A percentile compares a stretch with the other conserved stretches of the same genome.
These are phyloP conservation scores for Yasuhikotakia modesta DNA, from an alignment of 2,797 vertebrate species.

Conservation along the genomic window DNA sequence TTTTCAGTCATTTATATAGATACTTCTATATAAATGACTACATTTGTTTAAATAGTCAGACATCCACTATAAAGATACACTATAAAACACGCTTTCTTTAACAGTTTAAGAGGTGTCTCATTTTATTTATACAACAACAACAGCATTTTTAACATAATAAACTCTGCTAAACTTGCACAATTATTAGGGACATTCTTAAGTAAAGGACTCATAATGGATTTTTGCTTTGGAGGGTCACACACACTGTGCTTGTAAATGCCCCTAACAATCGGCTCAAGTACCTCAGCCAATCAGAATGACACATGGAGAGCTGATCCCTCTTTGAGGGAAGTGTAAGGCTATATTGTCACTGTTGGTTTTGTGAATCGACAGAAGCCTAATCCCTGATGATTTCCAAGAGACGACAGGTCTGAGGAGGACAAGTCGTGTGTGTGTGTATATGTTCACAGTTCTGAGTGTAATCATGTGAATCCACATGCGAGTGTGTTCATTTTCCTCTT, in stretches of 20 bases:
- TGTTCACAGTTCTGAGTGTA: conserved; percentile 74
- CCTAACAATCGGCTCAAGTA: conserved; percentile 90
- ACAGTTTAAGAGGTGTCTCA: conserved; percentile 74
- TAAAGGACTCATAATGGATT: conserved; percentile 12
- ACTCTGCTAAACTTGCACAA: conserved; percentile 70
- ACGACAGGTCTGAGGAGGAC: conserved; percentile 84
- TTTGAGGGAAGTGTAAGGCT: conserved; percentile 87
- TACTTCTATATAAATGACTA: background rate
- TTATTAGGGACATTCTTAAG: conserved; percentile 73
- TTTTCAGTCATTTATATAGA: conserved; percentile 18
- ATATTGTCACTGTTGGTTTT: conserved; percentile 91
- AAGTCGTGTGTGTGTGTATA: conserved; percentile 56
- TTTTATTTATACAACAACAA: no score
- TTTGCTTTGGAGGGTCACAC: conserved; percentile 22
- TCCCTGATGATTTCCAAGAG: conserved; percentile 89
- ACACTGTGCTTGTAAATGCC: conserved; percentile 80
- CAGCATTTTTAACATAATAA: conserved; percentile 65
- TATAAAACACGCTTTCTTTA: conserved; percentile 65
- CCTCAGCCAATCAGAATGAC: conserved; percentile 89
- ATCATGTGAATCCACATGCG: conserved; percentile 80
- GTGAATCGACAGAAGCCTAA: conserved; percentile 85
- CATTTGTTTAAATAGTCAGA: conserved; percentile 49
- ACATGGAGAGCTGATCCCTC: conserved; percentile 91
- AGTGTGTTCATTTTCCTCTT: conserved; percentile 76
- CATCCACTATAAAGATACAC: conserved; percentile 38